Evolutionary conservation across 1,140 invertebrate genomes (phyloP).

Genomic region (Bombus waltoni): DNA sequence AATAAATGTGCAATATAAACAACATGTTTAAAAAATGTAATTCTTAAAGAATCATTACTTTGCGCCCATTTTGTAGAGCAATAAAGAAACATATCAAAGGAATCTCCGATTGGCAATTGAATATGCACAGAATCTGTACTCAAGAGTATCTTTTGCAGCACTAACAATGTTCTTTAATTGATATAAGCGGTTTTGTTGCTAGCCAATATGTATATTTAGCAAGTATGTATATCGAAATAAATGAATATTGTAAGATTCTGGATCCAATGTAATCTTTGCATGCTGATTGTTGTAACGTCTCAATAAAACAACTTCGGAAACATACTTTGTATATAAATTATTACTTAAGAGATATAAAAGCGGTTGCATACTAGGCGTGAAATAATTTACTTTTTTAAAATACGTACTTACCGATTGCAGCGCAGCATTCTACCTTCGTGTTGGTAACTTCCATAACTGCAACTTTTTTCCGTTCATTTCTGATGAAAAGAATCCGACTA

Average conservation of each 20-base stretch:
- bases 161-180: neutral
- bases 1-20: neutral
- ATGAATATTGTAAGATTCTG: slow-evolving; percentile 69
- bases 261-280: slow-evolving; percentile 75
- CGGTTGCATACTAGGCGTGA: too few species aligned
- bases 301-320: slow-evolving; percentile 70
- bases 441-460: neutral
- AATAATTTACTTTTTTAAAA: too few species aligned
- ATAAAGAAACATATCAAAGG: slow-evolving; percentile 8
- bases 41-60: neutral
- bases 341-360: too few species aligned
- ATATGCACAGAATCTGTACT: neutral
- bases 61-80: neutral
- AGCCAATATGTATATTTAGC: slow-evolving; percentile 25
- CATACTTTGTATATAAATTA: neutral
- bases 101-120: neutral
- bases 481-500: neutral
- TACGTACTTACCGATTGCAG: neutral
- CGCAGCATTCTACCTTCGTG: neutral
- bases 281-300: slow-evolving; percentile 78
- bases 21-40: neutral
- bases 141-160: slow-evolving; percentile 20
- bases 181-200: neutral
- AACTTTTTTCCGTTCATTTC: neutral
- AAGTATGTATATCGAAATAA: slow-evolving; percentile 27